phyloP scores from a whole-genome alignment of 2,113 vertebrate genomes.

The Silurus meridionalis region DNA sequence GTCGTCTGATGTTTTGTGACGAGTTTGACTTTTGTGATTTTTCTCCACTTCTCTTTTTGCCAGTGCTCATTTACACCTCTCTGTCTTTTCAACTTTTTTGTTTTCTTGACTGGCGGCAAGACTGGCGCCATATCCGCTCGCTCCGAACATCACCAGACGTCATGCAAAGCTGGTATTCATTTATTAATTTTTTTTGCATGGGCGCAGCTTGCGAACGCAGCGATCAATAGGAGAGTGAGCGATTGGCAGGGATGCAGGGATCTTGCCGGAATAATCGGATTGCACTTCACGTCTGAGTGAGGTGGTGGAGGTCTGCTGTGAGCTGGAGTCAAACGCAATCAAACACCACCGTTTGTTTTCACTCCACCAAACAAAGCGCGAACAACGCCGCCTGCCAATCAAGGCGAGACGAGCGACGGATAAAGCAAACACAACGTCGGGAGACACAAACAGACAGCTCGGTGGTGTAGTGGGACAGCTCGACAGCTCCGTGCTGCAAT shows the following conservation, averaged over 20 bases:
- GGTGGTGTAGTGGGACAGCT: neutral
- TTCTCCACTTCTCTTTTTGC: neutral
- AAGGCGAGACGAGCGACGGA: constrained; percentile 2
- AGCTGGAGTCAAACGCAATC: constrained; percentile 25
- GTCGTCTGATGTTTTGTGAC: neutral
- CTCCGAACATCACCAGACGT: constrained; percentile 5
- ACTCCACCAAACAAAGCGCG: neutral
- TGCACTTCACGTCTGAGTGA: constrained; percentile 36
- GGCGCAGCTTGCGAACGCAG: constrained; percentile 37
- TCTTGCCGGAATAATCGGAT: constrained; percentile 42
- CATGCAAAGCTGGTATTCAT: constrained; percentile 42
- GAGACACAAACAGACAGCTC: neutral
- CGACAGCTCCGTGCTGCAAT: neutral
- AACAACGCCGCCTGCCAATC: constrained; percentile 2
- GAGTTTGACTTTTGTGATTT: neutral
- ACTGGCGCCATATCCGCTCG: neutral
- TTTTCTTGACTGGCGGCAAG: neutral
- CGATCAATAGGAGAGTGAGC: constrained; percentile 52
- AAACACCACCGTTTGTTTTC: neutral
- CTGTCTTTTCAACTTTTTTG: neutral
- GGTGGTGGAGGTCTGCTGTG: constrained; percentile 28
- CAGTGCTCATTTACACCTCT: neutral
- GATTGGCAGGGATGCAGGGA: constrained; percentile 44
- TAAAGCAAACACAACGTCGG: neutral
- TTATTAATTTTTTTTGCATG: constrained; percentile 23